phyloP scores from a whole-genome alignment of 2,888 invertebrate genomes.

The Pseudanteris insignis region DNA sequence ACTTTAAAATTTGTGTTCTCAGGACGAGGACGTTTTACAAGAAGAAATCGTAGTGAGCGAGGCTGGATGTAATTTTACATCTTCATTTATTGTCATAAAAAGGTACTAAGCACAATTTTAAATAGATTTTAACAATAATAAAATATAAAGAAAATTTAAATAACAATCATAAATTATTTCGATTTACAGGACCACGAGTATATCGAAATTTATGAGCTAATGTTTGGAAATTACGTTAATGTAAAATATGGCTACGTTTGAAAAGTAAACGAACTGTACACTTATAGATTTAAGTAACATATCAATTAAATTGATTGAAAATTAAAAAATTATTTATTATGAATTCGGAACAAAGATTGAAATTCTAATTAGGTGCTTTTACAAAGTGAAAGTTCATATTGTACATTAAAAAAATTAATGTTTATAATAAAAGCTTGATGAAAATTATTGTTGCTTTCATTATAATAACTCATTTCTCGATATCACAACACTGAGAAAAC shows the following conservation, averaged over 20 bases:
- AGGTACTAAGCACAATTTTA: no score
- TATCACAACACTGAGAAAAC: no score
- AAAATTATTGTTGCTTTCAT: no score
- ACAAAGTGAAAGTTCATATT: slow-evolving; percentile 21
- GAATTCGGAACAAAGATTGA: not conserved
- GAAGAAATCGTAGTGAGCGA: slow-evolving; percentile 36
- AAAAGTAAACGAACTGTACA: slow-evolving; percentile 9
- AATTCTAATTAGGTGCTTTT: slow-evolving; percentile 21
- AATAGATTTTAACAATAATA: slow-evolving; percentile 9
- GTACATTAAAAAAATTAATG: slow-evolving; percentile 25
- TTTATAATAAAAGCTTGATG: slow-evolving; percentile 36
- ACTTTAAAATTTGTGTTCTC: slow-evolving; percentile 26
- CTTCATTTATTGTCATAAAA: no score
- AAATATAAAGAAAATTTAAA: not conserved
- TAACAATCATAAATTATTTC: not conserved
- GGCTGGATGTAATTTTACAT: slow-evolving; percentile 32
- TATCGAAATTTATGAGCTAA: slow-evolving; percentile 7
- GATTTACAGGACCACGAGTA: slow-evolving; percentile 9
- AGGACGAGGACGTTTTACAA: slow-evolving; percentile 32
- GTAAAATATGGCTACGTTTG: slow-evolving; percentile 11
- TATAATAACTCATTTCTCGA: no score
- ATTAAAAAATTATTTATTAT: slow-evolving; percentile 13
- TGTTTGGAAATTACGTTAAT: slow-evolving; percentile 3
- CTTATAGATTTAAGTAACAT: slow-evolving; percentile 13
- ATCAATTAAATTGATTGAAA: slow-evolving; percentile 16